Evolutionary conservation across 2,888 invertebrate species (phyloP).

Genomic region (Steinernema hermaphroditum): DNA sequence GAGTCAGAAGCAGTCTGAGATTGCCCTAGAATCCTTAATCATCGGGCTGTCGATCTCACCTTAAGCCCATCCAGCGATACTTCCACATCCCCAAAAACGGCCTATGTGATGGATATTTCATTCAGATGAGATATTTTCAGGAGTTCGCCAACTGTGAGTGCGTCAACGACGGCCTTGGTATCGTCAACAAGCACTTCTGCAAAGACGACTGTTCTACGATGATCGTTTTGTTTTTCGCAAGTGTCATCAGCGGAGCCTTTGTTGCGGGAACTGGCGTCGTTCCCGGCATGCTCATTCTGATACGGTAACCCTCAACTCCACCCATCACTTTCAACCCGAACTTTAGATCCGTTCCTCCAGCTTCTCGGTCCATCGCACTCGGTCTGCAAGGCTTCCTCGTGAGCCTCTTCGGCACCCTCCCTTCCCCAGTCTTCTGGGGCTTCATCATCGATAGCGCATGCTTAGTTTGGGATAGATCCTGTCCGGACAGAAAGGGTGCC

Average conservation of each 20-base stretch:
- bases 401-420: slow-evolving; percentile 62
- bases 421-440: slow-evolving; percentile 68
- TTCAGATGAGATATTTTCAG: too few species aligned
- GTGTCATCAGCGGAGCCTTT: slow-evolving; percentile 61
- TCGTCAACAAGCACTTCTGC: slow-evolving; percentile 60
- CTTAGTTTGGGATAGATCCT: slow-evolving; percentile 67
- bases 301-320: too few species aligned
- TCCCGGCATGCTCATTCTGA: slow-evolving; percentile 50
- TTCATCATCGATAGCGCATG: slow-evolving; percentile 68
- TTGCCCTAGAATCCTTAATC: too few species aligned
- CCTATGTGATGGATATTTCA: too few species aligned
- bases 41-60: too few species aligned
- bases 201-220: slow-evolving; percentile 54
- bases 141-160: slow-evolving; percentile 63
- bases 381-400: slow-evolving; percentile 65
- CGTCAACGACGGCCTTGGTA: slow-evolving; percentile 42
- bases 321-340: too few species aligned
- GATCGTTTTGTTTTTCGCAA: slow-evolving; percentile 57
- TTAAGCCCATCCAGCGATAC: too few species aligned
- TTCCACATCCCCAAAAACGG: too few species aligned
- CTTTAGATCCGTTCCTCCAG: slow-evolving; percentile 61
- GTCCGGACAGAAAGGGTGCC: slow-evolving; percentile 60
- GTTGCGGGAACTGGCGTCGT: slow-evolving; percentile 58
- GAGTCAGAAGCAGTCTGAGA: too few species aligned
- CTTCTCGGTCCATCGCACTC: slow-evolving; percentile 56